Evolutionary conservation across 2,797 vertebrate species (phyloP), one percentile per base, ranked within the genome.

Genomic region (Acanthurus tractus): DNA sequence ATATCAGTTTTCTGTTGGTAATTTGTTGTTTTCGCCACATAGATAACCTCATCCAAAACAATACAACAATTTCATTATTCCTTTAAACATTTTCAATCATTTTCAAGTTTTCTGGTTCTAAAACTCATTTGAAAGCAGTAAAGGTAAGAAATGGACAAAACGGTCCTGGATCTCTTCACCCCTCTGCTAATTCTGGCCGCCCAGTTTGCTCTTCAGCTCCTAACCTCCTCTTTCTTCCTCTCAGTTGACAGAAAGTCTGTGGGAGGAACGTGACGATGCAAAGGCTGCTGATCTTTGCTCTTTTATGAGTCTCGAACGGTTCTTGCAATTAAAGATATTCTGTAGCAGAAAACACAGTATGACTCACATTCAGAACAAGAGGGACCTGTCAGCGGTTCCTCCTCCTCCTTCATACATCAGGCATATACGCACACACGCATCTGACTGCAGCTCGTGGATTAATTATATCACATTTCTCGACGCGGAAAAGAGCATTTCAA

Each of bases 271-370:
- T 44, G 50, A 46, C 3, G 12, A 79, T 20, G 49, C 42, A 8
- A 54, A 42, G 18, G 53, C 55, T 69, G 48, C 66, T 80, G 44
- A 70, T 76, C 68, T 81, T 78, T 53, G 63, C 56, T 72, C 4
- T 56, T 44, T 55, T 45, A 34, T 67, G 49, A 40, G 13, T 70
- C 55, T 61, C 69, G 65, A 46, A 63, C 2, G 6, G 45, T 48
- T 88, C 81, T 50, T 20, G 75, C 65, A 79, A 89, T 89, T 81
- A 74, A 81, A 74, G 50, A 56, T 55, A 76, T 50, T 40, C 38
- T 13, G 9, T 63, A 57, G 73, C 72, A 29, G 8, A 55, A 48
- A 72, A 58, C 49, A 67, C 62, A n/a, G 36, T 4, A 23, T 85
- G 89, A 92, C 40, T 86, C 85, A 82, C 58, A 57, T 22, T 17